A percentile compares a stretch with the other conserved stretches of the same genome.
Conservation (phyloP, 2,797 vertebrate species). For the Bothrops alternatus region DNA sequence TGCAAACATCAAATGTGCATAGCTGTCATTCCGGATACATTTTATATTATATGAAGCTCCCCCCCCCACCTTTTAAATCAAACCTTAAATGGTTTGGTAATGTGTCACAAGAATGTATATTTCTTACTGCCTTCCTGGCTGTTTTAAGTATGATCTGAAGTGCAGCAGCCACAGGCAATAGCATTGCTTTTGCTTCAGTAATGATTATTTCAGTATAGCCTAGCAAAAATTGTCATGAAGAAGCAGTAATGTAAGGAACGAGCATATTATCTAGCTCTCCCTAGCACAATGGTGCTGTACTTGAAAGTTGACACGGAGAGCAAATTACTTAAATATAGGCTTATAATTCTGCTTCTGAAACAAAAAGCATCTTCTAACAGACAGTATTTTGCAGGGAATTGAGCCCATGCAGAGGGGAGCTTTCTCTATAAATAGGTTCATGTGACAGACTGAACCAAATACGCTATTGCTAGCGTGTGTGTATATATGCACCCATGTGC, state of each 20-base stretch:
- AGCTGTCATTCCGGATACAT: not conserved
- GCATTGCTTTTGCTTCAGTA: not conserved
- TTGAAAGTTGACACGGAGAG: not conserved
- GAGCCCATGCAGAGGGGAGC: not conserved
- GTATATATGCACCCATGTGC: not conserved
- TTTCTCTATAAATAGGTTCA: not conserved
- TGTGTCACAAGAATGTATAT: not conserved
- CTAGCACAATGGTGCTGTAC: not conserved
- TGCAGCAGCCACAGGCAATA: not conserved
- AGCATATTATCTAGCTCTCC: not conserved
- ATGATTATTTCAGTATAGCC: not conserved
- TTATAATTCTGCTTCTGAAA: not conserved
- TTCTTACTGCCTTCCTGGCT: not conserved
- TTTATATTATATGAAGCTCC: not conserved
- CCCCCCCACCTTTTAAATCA: not conserved
- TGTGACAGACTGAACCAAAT: not conserved
- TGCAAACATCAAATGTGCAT: not conserved
- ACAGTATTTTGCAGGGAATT: not conserved
- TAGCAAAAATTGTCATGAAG: not conserved
- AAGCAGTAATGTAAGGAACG: not conserved
- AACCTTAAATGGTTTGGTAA: not conserved
- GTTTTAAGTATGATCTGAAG: slow-evolving; percentile 5
- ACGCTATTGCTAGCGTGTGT: not conserved
- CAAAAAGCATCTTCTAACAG: not conserved
- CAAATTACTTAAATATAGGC: not conserved